Conservation (phyloP, 2,888 invertebrate genomes). For the Drosophila neonasuta region DNA sequence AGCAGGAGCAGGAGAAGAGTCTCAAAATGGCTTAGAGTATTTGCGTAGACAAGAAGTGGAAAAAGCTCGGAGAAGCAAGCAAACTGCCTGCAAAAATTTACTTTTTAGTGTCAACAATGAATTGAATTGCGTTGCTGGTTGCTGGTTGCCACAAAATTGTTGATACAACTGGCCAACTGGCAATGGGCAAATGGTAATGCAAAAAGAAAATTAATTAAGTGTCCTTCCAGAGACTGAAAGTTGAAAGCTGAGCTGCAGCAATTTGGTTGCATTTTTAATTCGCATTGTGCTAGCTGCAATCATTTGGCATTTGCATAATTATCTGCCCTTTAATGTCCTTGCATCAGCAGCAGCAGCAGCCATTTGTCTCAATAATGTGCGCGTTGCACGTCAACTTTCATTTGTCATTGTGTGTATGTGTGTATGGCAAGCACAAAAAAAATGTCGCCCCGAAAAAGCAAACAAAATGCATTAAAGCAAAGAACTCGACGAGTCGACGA, state of each 20-base stretch:
- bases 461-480: slow-evolving; percentile 75
- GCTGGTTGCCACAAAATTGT: slow-evolving; percentile 37
- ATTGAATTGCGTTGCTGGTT: slow-evolving; percentile 46
- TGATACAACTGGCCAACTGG: slow-evolving; percentile 59
- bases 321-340: slow-evolving; percentile 23
- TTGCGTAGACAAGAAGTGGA: slow-evolving; percentile 26
- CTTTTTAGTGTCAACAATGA: slow-evolving; percentile 70
- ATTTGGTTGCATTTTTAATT: slow-evolving; percentile 68
- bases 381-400: slow-evolving; percentile 67
- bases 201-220: slow-evolving; percentile 74
- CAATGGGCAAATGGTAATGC: slow-evolving; percentile 56
- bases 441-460: slow-evolving; percentile 55
- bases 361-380: slow-evolving; percentile 69
- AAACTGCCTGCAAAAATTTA: slow-evolving; percentile 38
- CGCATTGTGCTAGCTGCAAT: slow-evolving; percentile 42
- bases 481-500: slow-evolving; percentile 29
- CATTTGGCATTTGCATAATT: slow-evolving; percentile 71
- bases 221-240: slow-evolving; percentile 8
- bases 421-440: slow-evolving; percentile 26
- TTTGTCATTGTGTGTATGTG: slow-evolving; percentile 65
- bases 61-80: no score
- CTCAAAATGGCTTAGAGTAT: slow-evolving; percentile 39
- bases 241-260: slow-evolving; percentile 24
- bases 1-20: neutral
- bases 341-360: slow-evolving; percentile 35